Conservation (phyloP, 2,888 invertebrate species). For the Lasioglossum oenotherae region DNA sequence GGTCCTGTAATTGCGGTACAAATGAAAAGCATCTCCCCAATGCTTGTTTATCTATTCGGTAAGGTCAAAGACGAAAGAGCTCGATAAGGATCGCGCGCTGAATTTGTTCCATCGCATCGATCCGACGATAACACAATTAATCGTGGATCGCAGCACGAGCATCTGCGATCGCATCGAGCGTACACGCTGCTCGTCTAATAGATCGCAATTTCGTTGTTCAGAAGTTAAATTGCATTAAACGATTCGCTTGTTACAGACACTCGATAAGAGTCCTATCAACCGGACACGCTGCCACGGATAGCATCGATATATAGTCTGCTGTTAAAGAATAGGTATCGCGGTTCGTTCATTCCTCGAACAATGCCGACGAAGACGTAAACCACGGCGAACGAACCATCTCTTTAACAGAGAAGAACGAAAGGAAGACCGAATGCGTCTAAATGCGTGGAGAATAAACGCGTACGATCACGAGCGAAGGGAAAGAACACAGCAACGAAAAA, state of each 20-base stretch:
- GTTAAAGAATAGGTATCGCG: constrained; percentile 13
- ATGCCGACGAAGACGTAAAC: not conserved
- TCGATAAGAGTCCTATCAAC: constrained; percentile 45
- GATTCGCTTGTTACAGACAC: constrained; percentile 41
- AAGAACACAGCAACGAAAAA: not conserved
- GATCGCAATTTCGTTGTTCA: constrained; percentile 28
- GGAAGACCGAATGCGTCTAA: not conserved
- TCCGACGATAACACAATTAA: not conserved
- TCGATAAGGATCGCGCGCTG: not conserved
- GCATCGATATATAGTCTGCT: constrained; percentile 9
- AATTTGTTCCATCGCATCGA: not conserved
- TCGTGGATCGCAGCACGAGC: not conserved
- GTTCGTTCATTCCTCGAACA: not conserved
- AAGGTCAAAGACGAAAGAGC: not conserved
- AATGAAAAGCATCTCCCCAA: not conserved
- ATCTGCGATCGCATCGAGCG: not conserved
- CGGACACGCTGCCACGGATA: constrained; percentile 26
- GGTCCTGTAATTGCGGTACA: constrained; percentile 1
- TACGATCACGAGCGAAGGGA: not conserved
- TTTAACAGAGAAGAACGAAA: not conserved
- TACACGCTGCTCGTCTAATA: constrained; percentile 35
- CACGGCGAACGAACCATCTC: not conserved
- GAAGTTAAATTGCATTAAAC: constrained; percentile 45
- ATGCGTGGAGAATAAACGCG: not conserved
- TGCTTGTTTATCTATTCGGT: not conserved